Evolutionary conservation across 2,888 invertebrate species (phyloP), one percentile per base, ranked within the genome.

Genomic region (Eristalinus sepulchralis): DNA sequence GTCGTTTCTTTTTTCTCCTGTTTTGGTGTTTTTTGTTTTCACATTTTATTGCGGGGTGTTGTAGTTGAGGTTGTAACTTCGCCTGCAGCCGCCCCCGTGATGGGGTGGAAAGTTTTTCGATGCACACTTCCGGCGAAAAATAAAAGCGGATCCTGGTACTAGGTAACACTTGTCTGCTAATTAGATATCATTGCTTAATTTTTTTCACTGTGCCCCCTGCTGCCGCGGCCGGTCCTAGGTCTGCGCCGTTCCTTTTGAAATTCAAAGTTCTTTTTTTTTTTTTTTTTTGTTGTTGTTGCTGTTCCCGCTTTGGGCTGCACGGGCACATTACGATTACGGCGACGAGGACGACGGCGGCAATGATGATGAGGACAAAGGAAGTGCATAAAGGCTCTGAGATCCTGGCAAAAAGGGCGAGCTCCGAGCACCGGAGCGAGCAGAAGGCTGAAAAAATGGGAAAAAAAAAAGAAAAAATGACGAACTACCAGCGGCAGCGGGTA

Each of bases 171-270:
- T 89, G 89, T 89, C 89, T 89, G 88, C 91, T 92, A 92, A 92
- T 92, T 92, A 92, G 92, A 91, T 91, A 91, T 91, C 90, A 89
- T 88, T 89, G 90, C 89, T 91, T 91, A 92, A 91, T 91, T 92
- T 91, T 88, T 86, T 80, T 76, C 79, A 76, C 78, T 81, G 80
- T 68, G 77, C 77, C 83, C 87, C 76, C 57, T 57, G 36, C n/a
- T 77, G 72, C 70, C 66, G 70, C 77, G 75, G 84, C 31, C 31
- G 53, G 63, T 59, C 78, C 63, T 80, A 73, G 84, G 82, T 88
- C 57, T 67, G 59, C 68, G 47, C 47, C 77, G 78, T 88, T 88
- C 78, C 83, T 88, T 89, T 86, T 87, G 88, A 73, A 77, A 34
- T 17, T 27, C 27, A 64, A 8, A 11, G 17, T 22, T 2, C 0